Evolutionary conservation across 2,888 invertebrate genomes (phyloP).

Genomic region (Melieria omissa): DNA sequence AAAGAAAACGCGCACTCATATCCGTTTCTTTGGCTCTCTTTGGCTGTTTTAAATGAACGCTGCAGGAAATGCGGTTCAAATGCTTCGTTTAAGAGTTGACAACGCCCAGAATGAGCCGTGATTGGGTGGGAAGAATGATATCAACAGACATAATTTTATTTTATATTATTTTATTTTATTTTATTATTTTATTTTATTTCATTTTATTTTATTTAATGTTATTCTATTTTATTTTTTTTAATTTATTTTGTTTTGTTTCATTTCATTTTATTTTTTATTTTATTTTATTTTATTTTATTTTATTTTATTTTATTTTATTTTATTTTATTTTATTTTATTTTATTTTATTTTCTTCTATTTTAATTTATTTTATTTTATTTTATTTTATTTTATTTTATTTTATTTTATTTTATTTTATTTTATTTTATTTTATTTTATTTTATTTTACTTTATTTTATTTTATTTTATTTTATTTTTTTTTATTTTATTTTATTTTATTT

Average conservation of each 20-base stretch:
- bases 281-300: constrained; percentile 19
- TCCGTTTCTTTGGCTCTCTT: background rate
- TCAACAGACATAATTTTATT: too few species aligned
- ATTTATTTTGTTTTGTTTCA: too few species aligned
- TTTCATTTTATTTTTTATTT: background rate
- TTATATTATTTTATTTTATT: too few species aligned
- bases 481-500: background rate
- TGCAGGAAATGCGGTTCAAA: too few species aligned
- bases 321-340: constrained; percentile 17
- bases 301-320: constrained; percentile 17
- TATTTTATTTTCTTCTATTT: constrained; percentile 13
- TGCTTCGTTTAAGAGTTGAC: too few species aligned
- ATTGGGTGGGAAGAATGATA: too few species aligned
- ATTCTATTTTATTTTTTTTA: too few species aligned
- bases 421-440: constrained; percentile 3
- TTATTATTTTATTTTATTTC: too few species aligned
- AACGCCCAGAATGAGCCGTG: too few species aligned
- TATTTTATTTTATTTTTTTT: constrained; percentile 1
- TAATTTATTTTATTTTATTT: too few species aligned
- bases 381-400: constrained; percentile 1
- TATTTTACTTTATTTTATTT: background rate
- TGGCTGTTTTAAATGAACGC: too few species aligned
- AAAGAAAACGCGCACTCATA: constrained; percentile 8
- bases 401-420: background rate
- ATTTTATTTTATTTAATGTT: too few species aligned